Evolutionary conservation across 2,113 vertebrate genomes (phyloP).

Genomic region (Sminthopsis crassicaudata): DNA sequence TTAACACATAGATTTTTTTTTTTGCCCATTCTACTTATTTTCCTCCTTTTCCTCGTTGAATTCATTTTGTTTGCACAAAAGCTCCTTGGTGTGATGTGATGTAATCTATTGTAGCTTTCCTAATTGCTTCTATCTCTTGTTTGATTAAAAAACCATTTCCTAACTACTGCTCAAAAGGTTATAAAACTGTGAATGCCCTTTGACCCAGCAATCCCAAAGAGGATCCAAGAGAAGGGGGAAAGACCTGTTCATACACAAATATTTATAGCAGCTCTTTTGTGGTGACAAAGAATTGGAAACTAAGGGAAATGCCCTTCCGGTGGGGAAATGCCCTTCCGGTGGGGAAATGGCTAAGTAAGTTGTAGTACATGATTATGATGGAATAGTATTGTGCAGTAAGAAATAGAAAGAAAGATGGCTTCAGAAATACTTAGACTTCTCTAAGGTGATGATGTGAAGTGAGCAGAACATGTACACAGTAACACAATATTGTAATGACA

Average conservation of each 20-base stretch:
- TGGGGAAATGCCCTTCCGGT: not conserved
- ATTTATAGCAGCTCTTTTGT: not conserved
- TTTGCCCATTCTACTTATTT: not conserved
- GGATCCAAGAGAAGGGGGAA: not conserved
- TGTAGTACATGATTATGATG: not conserved
- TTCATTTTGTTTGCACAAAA: not conserved
- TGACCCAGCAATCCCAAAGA: not conserved
- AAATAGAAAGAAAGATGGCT: not conserved
- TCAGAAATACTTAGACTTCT: too few species aligned
- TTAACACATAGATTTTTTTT: not conserved
- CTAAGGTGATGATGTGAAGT: too few species aligned
- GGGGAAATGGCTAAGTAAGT: not conserved
- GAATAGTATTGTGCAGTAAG: not conserved
- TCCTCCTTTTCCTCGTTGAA: not conserved
- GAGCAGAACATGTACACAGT: too few species aligned
- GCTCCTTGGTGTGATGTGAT: not conserved
- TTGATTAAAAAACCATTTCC: too few species aligned
- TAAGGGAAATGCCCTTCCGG: too few species aligned
- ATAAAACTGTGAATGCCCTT: not conserved
- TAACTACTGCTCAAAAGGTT: not conserved
- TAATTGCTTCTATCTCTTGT: not conserved
- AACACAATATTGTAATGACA: too few species aligned
- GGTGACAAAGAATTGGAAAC: not conserved
- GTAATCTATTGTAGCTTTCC: not conserved
- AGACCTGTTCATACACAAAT: not conserved